These are phyloP conservation scores for Sipha flava DNA, from an alignment of 1,140 invertebrate species.

Conservation along the genomic window DNA sequence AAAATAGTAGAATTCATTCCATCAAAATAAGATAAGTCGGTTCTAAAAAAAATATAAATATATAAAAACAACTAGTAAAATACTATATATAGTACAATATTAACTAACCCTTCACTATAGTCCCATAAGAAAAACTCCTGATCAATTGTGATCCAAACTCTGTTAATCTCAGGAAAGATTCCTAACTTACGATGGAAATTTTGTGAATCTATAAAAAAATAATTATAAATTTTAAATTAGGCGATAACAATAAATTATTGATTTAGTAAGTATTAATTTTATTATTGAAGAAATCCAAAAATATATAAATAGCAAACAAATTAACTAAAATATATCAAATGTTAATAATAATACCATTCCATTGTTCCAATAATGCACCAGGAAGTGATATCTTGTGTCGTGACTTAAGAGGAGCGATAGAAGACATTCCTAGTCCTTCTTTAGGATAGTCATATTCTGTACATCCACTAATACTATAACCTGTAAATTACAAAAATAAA, in stretches of 20 bases:
- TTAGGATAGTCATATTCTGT: constrained; percentile 84
- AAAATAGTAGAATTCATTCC: constrained; percentile 83
- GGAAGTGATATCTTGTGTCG: constrained; percentile 79
- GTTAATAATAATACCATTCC: constrained; percentile 70
- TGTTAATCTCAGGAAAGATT: constrained; percentile 86
- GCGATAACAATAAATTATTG: too few species aligned
- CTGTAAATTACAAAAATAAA: background rate
- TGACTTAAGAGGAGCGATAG: constrained; percentile 68
- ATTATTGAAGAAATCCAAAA: too few species aligned
- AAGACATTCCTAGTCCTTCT: constrained; percentile 55
- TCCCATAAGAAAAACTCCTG: constrained; percentile 96
- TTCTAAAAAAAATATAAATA: constrained; percentile 46
- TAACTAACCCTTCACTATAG: constrained; percentile 68
- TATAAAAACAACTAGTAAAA: background rate
- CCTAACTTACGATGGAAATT: constrained; percentile 92
- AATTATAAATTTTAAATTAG: too few species aligned
- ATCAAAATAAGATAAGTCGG: constrained; percentile 88
- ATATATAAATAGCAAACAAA: constrained; percentile 33
- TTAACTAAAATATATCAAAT: background rate
- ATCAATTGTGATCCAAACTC: constrained; percentile 96
- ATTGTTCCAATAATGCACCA: constrained; percentile 85
- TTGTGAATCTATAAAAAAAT: constrained; percentile 58
- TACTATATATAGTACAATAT: background rate
- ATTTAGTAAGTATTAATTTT: too few species aligned
- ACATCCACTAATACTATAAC: constrained; percentile 67